Evolutionary conservation across 37 sponge, comb jelly and placozoan species (phyloP), one percentile per base, ranked within the genome.

Genomic region (Bolinopsis microptera): DNA sequence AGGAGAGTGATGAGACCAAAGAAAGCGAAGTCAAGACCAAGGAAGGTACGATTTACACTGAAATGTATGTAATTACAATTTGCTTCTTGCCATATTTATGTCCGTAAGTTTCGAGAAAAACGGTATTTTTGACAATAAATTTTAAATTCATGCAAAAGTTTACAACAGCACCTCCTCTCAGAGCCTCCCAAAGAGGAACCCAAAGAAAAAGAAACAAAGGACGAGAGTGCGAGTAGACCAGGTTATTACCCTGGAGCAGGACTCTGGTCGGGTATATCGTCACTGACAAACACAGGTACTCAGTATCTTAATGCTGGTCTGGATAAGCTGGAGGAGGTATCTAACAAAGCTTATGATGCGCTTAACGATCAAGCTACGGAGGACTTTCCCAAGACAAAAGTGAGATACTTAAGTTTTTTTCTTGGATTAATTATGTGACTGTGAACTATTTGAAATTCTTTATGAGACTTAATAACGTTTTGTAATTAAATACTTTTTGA

Each of bases 331-430:
- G 90, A 86, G 61, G 36, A 86, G 48, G 90, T 41, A 0, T 86
- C 90, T 18, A 86, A 86, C 35, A 35, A 86, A 27, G 90, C 90
- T 86, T 86, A 33, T 24, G 90, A 86, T 5, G 90, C 90, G 9
- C 90, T 86, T 0, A 86, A 86, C 22, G 41, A 86, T 40, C 61
- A 28, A 5, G 26, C 31, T 21, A n/a, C 3, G 75, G 75, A 28
- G 5, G 31, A n/a, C 18, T 5, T 3, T 23, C 18, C 75, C 27
- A 72, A 72, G 75, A n/a, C 31, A 72, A 72, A 30, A 30, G 31
- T 72, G 75, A 30, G 75, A 67, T 21, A 13, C 13, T 21, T 67
- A 67, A 21, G 68, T 21, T n/a, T n/a, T n/a, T n/a, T n/a, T n/a
- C n/a, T n/a, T n/a, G n/a, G n/a, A n/a, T n/a, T n/a, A n/a, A n/a